Percentiles rank a stretch among this genome's conserved stretches.
These are phyloP conservation scores for Lutraria rhynchaena DNA, from an alignment of 1,140 invertebrate genomes.

Conservation along the genomic window DNA sequence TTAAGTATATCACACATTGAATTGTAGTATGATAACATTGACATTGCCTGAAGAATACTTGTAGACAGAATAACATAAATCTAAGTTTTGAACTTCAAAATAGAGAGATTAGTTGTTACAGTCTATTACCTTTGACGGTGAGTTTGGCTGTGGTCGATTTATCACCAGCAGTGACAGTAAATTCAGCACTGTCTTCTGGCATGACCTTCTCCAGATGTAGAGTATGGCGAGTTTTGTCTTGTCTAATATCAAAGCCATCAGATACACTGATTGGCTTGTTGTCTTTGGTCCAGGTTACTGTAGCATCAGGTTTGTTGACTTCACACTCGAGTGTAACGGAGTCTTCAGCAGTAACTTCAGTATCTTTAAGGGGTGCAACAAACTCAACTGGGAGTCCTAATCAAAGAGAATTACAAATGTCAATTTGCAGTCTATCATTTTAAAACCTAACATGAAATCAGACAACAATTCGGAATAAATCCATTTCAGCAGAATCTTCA, in stretches of 20 bases:
- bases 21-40: no score
- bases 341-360: constrained; percentile 65
- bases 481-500: no score
- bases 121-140: constrained; percentile 73
- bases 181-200: constrained; percentile 67
- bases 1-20: no score
- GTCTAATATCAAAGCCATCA: constrained; percentile 94
- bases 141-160: constrained; percentile 70
- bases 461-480: no score
- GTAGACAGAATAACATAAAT: no score
- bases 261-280: constrained; percentile 82
- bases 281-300: constrained; percentile 93
- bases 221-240: constrained; percentile 88
- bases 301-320: constrained; percentile 88
- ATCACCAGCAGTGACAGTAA: constrained; percentile 86
- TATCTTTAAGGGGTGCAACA: constrained; percentile 71
- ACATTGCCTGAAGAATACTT: no score
- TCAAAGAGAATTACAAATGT: no score
- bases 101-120: no score
- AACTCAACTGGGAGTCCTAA: constrained; percentile 76
- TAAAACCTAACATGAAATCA: no score
- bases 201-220: constrained; percentile 91
- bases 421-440: no score
- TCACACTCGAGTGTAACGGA: constrained; percentile 76
- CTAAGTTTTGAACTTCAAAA: no score